These are phyloP conservation scores for Drosophila ironensis DNA, from an alignment of 1,140 invertebrate species.

Conservation along the genomic window DNA sequence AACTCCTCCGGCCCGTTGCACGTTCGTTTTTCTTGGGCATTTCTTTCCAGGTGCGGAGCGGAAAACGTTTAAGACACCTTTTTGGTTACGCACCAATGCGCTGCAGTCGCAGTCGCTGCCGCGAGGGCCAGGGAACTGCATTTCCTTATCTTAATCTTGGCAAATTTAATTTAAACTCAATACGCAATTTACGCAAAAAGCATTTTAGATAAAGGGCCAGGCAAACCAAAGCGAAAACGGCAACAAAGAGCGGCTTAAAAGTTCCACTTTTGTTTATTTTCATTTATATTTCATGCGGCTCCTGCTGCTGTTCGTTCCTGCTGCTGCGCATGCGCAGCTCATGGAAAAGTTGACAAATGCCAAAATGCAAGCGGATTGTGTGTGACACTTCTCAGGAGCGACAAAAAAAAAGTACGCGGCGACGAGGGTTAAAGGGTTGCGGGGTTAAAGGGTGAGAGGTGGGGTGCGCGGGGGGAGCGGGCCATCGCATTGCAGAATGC, in stretches of 20 bases:
- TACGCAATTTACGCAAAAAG: slow-evolving; percentile 80
- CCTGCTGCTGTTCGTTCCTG: not conserved
- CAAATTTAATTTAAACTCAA: slow-evolving; percentile 81
- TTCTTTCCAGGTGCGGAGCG: slow-evolving; percentile 10
- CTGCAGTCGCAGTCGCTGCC: slow-evolving; percentile 22
- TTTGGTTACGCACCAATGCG: slow-evolving; percentile 61
- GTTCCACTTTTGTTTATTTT: slow-evolving; percentile 11
- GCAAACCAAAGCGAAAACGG: slow-evolving; percentile 27
- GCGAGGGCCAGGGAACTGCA: slow-evolving; percentile 33
- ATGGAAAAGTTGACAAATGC: slow-evolving; percentile 76
- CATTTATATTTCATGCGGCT: not conserved
- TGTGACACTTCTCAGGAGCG: slow-evolving; percentile 72
- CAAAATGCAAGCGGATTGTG: slow-evolving; percentile 79
- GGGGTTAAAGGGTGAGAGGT: not conserved
- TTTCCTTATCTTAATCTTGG: slow-evolving; percentile 76
- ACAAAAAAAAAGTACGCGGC: not conserved
- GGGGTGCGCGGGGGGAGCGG: slow-evolving; percentile 15
- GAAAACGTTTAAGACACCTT: slow-evolving; percentile 76
- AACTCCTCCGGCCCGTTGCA: not conserved
- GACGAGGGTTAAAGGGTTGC: not conserved
- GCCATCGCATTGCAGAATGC: slow-evolving; percentile 48
- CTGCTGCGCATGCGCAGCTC: slow-evolving; percentile 66
- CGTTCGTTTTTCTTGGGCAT: not conserved
- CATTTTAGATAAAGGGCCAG: slow-evolving; percentile 74
- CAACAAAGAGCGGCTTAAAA: slow-evolving; percentile 59